phyloP scores from a whole-genome alignment of 2,797 vertebrate species.

The Myripristis murdjan region DNA sequence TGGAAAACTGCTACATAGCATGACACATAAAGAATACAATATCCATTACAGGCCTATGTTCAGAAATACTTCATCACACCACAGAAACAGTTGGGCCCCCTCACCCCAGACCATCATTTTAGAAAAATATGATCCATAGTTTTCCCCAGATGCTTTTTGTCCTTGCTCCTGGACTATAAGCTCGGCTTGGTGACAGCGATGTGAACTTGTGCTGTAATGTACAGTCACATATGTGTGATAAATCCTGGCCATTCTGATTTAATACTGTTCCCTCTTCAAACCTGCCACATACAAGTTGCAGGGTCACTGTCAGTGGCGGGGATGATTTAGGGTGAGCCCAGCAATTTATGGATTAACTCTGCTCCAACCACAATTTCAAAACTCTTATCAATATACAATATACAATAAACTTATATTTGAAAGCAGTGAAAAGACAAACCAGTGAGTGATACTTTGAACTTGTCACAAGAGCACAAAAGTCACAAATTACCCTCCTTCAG shows the following conservation, averaged over 20 bases:
- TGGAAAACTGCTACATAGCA: neutral
- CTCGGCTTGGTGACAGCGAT: slow-evolving; percentile 57
- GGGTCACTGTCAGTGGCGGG: slow-evolving; percentile 54
- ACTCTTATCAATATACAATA: slow-evolving; percentile 15
- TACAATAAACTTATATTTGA: neutral
- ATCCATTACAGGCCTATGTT: slow-evolving; percentile 30
- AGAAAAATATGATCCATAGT: slow-evolving; percentile 27
- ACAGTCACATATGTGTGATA: slow-evolving; percentile 75
- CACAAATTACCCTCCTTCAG: neutral
- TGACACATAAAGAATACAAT: neutral
- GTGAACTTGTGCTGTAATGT: slow-evolving; percentile 70
- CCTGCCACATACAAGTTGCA: slow-evolving; percentile 46
- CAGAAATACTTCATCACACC: neutral
- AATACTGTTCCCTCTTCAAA: slow-evolving; percentile 55
- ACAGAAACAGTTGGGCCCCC: slow-evolving; percentile 9
- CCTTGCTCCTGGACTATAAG: slow-evolving; percentile 61
- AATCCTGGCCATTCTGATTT: slow-evolving; percentile 68
- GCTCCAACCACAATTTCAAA: slow-evolving; percentile 21
- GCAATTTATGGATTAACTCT: slow-evolving; percentile 55
- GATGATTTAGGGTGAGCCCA: slow-evolving; percentile 61
- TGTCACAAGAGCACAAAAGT: neutral
- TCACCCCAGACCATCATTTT: slow-evolving; percentile 17
- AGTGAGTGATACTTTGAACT: neutral
- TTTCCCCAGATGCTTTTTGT: slow-evolving; percentile 64
- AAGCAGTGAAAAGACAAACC: neutral